These are phyloP conservation scores for Frankliniella intonsa DNA, from an alignment of 2,888 invertebrate genomes.

Conservation along the genomic window DNA sequence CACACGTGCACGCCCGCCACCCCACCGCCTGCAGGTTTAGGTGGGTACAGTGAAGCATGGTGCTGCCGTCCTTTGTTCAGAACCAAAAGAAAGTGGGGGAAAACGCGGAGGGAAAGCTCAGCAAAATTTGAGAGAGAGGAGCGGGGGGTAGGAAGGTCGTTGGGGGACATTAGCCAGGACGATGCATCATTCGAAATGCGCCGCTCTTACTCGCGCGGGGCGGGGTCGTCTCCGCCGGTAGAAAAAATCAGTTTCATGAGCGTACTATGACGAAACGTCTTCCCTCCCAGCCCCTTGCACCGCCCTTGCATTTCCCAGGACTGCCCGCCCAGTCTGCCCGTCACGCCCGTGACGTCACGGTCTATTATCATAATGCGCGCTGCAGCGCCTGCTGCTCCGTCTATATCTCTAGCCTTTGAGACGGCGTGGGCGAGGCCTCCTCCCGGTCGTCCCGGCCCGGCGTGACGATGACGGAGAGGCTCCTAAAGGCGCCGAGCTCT, in stretches of 20 bases:
- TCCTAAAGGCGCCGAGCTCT: too few relatives aligned
- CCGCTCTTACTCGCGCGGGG: too few relatives aligned
- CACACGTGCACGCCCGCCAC: neutral
- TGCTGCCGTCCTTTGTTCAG: neutral
- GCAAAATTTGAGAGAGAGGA: neutral
- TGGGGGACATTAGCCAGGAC: neutral
- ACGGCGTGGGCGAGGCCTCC: neutral
- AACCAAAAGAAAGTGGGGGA: neutral
- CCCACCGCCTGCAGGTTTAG: neutral
- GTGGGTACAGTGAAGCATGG: neutral
- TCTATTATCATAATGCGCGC: neutral
- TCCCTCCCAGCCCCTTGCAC: too few relatives aligned
- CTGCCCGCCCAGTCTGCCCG: too few relatives aligned
- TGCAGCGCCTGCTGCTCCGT: neutral
- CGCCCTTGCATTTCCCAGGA: too few relatives aligned
- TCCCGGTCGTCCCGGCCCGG: neutral
- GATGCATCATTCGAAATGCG: too few relatives aligned
- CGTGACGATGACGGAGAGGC: too few relatives aligned
- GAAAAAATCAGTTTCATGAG: too few relatives aligned
- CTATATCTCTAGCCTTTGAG: neutral
- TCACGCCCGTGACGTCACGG: neutral
- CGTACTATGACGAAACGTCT: too few relatives aligned
- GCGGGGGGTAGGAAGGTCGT: neutral
- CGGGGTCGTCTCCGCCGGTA: too few relatives aligned
- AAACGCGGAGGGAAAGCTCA: neutral